Conservation (phyloP, 2,113 vertebrate species). For the Nothocercus nigrocapillus region DNA sequence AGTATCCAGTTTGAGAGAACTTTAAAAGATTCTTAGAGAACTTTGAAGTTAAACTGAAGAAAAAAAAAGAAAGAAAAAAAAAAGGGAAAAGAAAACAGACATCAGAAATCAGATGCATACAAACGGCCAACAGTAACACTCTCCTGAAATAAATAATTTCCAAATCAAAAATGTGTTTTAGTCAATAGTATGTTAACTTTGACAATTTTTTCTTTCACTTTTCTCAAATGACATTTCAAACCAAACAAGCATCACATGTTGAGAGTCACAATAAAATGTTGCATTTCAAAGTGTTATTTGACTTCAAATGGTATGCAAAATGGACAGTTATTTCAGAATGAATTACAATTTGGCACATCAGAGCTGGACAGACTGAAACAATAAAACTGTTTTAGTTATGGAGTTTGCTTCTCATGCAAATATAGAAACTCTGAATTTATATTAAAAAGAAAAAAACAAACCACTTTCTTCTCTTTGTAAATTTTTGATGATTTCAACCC, state of each 20-base stretch:
- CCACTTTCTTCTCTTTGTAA: accelerated
- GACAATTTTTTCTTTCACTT: neutral
- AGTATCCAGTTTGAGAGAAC: neutral
- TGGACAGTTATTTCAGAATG: constrained; percentile 1
- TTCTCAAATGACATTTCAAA: neutral
- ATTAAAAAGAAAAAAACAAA: neutral
- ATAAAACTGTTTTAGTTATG: neutral
- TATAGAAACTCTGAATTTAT: neutral
- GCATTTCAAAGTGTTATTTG: neutral
- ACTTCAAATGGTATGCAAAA: constrained; percentile 11
- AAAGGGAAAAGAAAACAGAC: neutral
- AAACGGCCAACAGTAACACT: neutral
- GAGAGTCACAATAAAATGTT: neutral
- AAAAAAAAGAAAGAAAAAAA: too few relatives aligned
- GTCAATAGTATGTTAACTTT: neutral
- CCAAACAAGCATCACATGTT: neutral
- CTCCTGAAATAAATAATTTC: neutral
- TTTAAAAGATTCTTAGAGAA: neutral
- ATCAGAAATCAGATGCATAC: neutral
- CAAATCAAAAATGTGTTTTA: neutral
- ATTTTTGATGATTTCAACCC: neutral
- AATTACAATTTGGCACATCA: neutral
- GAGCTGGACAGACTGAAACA: neutral
- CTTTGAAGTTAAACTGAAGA: neutral
- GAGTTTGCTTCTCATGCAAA: neutral